Evolutionary conservation across 2,797 vertebrate species (phyloP), one percentile per base, ranked within the genome.

Genomic region (Myotis planiceps): DNA sequence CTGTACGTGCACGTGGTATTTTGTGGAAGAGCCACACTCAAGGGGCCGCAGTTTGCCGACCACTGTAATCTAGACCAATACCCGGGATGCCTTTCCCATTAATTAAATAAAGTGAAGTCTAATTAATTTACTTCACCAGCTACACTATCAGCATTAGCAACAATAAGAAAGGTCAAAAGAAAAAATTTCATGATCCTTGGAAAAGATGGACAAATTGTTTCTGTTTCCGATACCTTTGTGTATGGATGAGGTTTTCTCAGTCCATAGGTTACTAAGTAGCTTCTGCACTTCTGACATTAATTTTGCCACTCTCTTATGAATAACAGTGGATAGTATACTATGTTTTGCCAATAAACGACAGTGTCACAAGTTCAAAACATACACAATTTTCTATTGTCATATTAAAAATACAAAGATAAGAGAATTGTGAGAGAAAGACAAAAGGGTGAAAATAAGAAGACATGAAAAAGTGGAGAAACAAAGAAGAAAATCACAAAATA

Each of bases 231-330:
- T 29, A 68, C 9, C 14, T 53, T 65, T 71, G n/a, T 82, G 29
- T 55, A 75, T 53, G 32, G 6, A 69, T 94, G 69, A 76, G 47
- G 88, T 94, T 85, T 66, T 86, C 71, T 94, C 74, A 84, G 29
- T 92, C 88, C 39, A 72, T 92, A 76, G 15, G 18, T 85, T 84
- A 65, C 49, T 85, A 65, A 78, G 53, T 79, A 84, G 91, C 58
- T 79, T 95, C 86, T 80, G 6, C 76, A 85, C 81, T 95, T 80
- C 80, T 84, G 60, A 76, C 74, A 91, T 96, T 92, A 79, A 92
- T 88, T 95, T 86, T 89, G 60, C 47, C 58, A 74, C 51, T 88
- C 79, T 86, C 65, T 95, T 91, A 93, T 87, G 75, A 89, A 53
- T 60, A 87, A 78, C 84, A 81, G 12, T 68, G 34, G 63, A n/a